Evolutionary conservation across 2,113 vertebrate genomes (phyloP).

Genomic region (Tachysurus vachellii): DNA sequence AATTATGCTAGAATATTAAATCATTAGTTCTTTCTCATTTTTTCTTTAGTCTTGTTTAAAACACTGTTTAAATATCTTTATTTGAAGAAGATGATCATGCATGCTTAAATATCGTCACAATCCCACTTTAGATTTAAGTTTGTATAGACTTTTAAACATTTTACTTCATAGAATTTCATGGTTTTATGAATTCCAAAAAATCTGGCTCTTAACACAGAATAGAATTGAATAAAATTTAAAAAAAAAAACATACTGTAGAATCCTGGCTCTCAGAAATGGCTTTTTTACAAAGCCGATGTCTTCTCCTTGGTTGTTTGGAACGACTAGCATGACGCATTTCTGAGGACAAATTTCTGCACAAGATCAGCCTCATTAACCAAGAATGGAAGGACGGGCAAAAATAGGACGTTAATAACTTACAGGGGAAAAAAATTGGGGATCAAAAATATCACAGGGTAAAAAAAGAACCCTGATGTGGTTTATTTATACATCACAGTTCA

Average conservation of each 20-base stretch:
- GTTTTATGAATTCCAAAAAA: background rate
- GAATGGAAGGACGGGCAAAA: constrained; percentile 27
- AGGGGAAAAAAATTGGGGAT: background rate
- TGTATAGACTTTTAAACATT: background rate
- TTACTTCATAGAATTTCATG: background rate
- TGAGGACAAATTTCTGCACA: constrained; percentile 1
- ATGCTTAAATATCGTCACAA: background rate
- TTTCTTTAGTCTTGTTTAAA: background rate
- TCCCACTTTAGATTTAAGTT: background rate
- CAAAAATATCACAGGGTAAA: background rate
- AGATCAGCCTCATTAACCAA: constrained; percentile 30
- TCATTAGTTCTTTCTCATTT: background rate
- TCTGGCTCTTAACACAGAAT: background rate
- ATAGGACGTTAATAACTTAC: constrained; percentile 7
- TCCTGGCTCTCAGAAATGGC: background rate
- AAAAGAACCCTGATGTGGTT: constrained; percentile 15
- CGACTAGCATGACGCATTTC: constrained; percentile 2
- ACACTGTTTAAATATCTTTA: background rate
- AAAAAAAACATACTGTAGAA: background rate
- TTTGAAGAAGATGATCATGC: background rate
- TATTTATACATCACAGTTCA: constrained; percentile 58
- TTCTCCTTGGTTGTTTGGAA: background rate
- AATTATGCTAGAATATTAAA: background rate
- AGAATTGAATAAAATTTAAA: background rate
- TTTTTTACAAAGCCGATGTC: background rate